Evolutionary conservation across 64 coral and sea anemone genomes (phyloP).

Genomic region (Stylophora pistillata): DNA sequence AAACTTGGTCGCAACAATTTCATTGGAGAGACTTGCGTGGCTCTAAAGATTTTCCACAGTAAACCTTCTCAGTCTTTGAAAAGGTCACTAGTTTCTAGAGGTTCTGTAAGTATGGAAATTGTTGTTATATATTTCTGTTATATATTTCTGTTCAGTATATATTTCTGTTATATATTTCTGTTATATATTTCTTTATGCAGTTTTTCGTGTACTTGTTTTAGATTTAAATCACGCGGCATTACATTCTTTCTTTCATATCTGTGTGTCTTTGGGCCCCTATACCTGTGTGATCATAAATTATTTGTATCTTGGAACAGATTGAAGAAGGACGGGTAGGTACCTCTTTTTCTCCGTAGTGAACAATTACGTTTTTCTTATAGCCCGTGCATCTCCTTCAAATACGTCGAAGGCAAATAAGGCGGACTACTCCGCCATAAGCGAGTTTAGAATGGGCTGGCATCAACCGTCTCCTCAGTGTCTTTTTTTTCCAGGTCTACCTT

Average conservation of each 20-base stretch:
- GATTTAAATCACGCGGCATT: background rate
- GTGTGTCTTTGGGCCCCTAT: background rate
- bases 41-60: conserved; percentile 80
- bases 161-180: background rate
- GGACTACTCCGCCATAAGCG: no score
- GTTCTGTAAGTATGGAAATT: conserved; percentile 64
- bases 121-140: background rate
- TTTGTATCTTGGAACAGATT: conserved; percentile 34
- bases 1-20: conserved; percentile 86
- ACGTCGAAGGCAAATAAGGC: no score
- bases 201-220: background rate
- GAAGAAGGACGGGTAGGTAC: conserved; percentile 58
- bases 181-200: background rate
- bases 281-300: background rate
- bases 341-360: no score
- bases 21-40: conserved; percentile 88
- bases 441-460: no score
- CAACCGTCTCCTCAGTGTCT: no score
- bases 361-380: no score
- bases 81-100: conserved; percentile 68
- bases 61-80: conserved; percentile 77
- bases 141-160: no score
- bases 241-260: background rate
- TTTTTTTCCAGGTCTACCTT: no score
- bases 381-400: no score